Base-by-base conservation (phyloP, 2,797 vertebrate species). In the Tragelaphus oryx region DNA sequence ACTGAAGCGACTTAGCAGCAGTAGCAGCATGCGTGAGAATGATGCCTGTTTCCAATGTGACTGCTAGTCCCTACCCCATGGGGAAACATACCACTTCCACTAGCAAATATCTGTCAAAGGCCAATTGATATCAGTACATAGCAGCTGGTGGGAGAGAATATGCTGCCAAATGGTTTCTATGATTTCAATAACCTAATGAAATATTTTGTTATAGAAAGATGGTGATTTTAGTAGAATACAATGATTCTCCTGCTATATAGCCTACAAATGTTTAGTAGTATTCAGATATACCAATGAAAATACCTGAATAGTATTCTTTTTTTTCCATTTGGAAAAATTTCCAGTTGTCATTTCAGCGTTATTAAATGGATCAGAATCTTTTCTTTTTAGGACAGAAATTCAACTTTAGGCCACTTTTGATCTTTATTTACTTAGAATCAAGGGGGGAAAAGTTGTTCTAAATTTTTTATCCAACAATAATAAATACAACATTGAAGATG, bases 121-220 rank as follows among this genome's bases (percentile, higher is more conserved):
- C n/a, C 78, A 59, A 33, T 83, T 75, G 13, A 37, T 86, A 44
- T 74, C 8, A 1, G n/a, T 87, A 33, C 52, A 59, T 30, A 80
- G 71, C 16, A 87, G 48, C 55, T 44, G 28, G 83, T 78, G 57
- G 57, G 75, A 89, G 62, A 86, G 54, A 86, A 82, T 74, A 37
- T 82, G 41, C 28, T 94, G 37, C 76, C 75, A 96, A 89, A 55
- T 68, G 11, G 82, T 95, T 95, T 91, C 74, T 57, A 68, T 91
- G 88, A 68, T 85, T 78, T 95, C 88, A n/a, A 0, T 52, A 18
- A 52, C 30, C 14, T 82, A 59, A 87, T 59, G 55, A 87, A 86
- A 54, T 81, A 33, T 55, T 95, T 52, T 68, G 28, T 52, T 75
- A 91, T 17, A 83, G 41, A 92, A 89, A 89, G 71, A 76, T 30